Percentiles rank a stretch among this genome's conserved stretches.
These are phyloP conservation scores for Mionectes macconnelli DNA, from an alignment of 2,113 vertebrate genomes.

Conservation along the genomic window DNA sequence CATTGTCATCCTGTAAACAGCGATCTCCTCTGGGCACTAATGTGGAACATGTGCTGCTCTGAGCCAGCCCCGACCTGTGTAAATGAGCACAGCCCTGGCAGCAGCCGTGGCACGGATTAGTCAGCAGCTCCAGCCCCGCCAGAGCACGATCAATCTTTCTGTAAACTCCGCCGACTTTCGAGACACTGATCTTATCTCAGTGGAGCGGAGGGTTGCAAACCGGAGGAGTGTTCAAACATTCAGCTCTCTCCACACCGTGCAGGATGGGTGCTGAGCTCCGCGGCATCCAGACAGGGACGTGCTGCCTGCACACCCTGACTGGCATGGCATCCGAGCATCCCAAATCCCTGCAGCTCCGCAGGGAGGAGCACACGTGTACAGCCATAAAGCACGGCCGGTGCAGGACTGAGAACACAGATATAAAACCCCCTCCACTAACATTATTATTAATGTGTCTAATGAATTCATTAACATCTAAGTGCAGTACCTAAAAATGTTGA, in stretches of 20 bases:
- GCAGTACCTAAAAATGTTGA: not conserved
- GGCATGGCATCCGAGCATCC: not conserved
- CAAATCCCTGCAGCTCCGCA: not conserved
- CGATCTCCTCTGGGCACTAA: not conserved
- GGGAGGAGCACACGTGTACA: rapidly evolving
- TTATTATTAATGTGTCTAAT: too few species aligned
- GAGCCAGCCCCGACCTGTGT: not conserved
- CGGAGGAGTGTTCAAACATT: rapidly evolving
- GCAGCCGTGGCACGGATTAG: not conserved
- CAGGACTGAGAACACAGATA: not conserved
- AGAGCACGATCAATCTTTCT: rapidly evolving
- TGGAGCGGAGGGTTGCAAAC: rapidly evolving
- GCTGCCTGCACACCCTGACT: rapidly evolving
- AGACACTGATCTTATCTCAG: not conserved
- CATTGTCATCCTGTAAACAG: not conserved
- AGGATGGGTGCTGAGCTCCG: rapidly evolving
- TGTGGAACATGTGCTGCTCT: not conserved
- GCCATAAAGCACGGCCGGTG: not conserved
- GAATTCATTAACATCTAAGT: not conserved
- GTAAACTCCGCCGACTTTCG: not conserved
- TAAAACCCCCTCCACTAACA: not conserved
- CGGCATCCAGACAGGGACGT: rapidly evolving
- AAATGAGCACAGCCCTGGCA: not conserved
- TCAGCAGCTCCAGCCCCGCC: not conserved
- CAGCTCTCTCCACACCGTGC: rapidly evolving